Percentiles rank a stretch among this genome's conserved stretches.
phyloP scores from a whole-genome alignment of 2,888 invertebrate species.

The Cerastoderma edule region DNA sequence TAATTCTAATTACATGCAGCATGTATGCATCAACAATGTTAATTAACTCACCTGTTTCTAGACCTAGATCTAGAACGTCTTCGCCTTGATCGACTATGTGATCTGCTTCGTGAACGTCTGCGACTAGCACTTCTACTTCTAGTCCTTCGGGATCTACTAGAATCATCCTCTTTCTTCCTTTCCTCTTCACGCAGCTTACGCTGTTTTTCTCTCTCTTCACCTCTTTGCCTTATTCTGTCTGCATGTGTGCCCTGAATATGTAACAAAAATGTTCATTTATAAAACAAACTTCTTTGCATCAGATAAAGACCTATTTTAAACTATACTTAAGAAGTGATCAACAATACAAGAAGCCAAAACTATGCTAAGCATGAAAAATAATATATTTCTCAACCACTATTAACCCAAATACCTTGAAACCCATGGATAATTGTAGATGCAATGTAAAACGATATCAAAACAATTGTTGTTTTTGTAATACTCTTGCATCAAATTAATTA shows the following conservation, averaged over 20 bases:
- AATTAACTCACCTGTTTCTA: slow-evolving; percentile 30
- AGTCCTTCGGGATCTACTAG: slow-evolving; percentile 58
- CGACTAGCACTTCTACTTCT: slow-evolving; percentile 68
- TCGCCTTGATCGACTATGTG: slow-evolving; percentile 47
- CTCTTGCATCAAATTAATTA: too few species aligned
- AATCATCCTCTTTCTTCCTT: slow-evolving; percentile 67
- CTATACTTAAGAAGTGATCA: too few species aligned
- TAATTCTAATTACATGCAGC: background rate
- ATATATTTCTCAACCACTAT: too few species aligned
- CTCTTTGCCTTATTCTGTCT: slow-evolving; percentile 78
- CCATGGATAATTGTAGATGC: too few species aligned
- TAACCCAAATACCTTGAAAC: too few species aligned
- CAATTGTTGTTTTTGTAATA: too few species aligned
- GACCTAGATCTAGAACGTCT: slow-evolving; percentile 54
- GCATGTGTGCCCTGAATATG: slow-evolving; percentile 77
- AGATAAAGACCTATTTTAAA: too few species aligned
- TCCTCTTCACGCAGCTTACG: slow-evolving; percentile 84
- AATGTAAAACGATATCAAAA: too few species aligned
- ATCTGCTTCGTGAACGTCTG: slow-evolving; percentile 62
- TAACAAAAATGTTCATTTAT: too few species aligned
- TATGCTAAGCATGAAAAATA: too few species aligned
- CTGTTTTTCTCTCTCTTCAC: slow-evolving; percentile 81
- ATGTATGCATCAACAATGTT: background rate
- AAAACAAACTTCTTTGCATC: too few species aligned
- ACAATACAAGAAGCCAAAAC: too few species aligned